A percentile compares a stretch with the other conserved stretches of the same genome.
Conservation (phyloP, 2,113 vertebrate species). For the Phrynosoma blainvillii region DNA sequence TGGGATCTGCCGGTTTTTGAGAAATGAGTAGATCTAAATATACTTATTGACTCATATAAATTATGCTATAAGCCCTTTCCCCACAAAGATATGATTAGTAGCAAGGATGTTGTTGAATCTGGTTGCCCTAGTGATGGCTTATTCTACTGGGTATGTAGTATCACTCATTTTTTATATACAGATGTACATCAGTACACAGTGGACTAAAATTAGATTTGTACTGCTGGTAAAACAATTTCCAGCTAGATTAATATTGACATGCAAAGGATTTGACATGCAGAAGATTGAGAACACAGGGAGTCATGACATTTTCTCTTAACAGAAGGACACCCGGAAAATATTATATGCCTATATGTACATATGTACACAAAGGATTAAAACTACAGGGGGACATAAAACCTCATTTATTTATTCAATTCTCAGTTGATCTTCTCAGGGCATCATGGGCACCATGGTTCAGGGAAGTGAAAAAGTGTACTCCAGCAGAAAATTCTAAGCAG, state of each 20-base stretch:
- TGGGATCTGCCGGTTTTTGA: conserved; percentile 3
- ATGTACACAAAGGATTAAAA: neutral
- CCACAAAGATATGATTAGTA: conserved; percentile 6
- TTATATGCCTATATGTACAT: no score
- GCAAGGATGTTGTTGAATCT: conserved; percentile 29
- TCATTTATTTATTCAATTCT: neutral
- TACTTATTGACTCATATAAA: conserved; percentile 48
- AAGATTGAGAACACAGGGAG: neutral
- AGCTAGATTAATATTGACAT: neutral
- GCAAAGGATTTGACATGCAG: neutral
- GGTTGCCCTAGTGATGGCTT: conserved; percentile 58
- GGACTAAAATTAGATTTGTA: conserved; percentile 26
- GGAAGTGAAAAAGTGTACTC: no score
- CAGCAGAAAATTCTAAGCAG: no score
- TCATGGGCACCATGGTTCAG: no score
- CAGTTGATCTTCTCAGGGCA: no score
- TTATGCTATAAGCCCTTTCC: conserved; percentile 47
- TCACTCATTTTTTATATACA: neutral
- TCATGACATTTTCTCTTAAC: neutral
- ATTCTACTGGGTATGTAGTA: neutral
- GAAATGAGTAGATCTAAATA: conserved; percentile 57
- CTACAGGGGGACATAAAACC: neutral
- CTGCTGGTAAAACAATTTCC: neutral
- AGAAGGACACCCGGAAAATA: neutral
- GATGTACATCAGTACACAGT: neutral